These are phyloP conservation scores for Pantala flavescens DNA, from an alignment of 1,140 invertebrate genomes.

Conservation along the genomic window DNA sequence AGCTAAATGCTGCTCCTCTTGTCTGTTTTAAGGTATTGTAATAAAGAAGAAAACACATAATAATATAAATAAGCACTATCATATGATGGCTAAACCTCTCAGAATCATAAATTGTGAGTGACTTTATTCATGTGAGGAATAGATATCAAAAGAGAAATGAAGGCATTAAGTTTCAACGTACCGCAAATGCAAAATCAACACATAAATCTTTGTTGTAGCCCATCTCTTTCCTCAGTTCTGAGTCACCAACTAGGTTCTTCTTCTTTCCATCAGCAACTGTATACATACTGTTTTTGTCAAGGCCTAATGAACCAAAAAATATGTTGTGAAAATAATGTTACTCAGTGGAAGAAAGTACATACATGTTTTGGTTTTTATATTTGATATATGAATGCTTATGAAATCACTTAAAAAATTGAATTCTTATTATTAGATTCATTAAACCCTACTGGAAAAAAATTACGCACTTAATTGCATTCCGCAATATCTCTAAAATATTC, in stretches of 20 bases:
- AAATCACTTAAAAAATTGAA: too few species aligned
- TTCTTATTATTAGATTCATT: too few species aligned
- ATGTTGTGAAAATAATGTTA: too few species aligned
- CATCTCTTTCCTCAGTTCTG: constrained; percentile 39
- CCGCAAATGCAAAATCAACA: constrained; percentile 39
- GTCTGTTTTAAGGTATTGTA: neutral
- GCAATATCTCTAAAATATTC: too few species aligned
- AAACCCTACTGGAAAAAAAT: too few species aligned
- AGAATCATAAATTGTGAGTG: too few species aligned
- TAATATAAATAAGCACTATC: neutral
- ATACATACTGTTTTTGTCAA: constrained; percentile 40
- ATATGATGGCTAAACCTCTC: too few species aligned
- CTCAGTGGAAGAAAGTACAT: too few species aligned
- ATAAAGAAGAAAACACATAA: neutral
- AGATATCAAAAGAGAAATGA: neutral
- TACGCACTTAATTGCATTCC: too few species aligned
- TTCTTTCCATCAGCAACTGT: constrained; percentile 48
- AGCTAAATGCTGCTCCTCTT: constrained; percentile 35
- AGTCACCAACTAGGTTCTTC: constrained; percentile 37
- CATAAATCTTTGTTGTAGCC: constrained; percentile 42
- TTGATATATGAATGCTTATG: too few species aligned
- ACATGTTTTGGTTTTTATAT: too few species aligned
- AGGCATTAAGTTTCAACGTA: constrained; percentile 27
- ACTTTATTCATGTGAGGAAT: too few species aligned
- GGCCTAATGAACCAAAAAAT: constrained; percentile 28